Base-by-base conservation (phyloP, 2,888 invertebrate species). In the Cheilosia variabilis region DNA sequence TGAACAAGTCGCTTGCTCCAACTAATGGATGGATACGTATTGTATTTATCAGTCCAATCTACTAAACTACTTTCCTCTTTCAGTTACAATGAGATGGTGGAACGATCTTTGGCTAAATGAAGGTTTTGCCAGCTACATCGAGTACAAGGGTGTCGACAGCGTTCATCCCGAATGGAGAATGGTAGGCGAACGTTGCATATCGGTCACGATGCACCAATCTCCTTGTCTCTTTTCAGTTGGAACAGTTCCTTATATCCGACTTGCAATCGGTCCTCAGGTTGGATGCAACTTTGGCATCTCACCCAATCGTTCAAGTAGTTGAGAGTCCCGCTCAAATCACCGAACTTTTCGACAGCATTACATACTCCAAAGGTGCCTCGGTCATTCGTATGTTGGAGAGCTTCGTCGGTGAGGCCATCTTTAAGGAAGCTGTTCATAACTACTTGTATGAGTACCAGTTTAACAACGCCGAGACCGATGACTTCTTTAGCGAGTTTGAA, bases 41-140 rank as follows among this genome's bases (percentile, higher is more conserved):
- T 7, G 27, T 27, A 27, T 6, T 27, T 27, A 27, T 31, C 13
- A 22, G 9, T 31, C 31, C 2, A 31, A 9, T 31, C 9, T 1
- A 31, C 31, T 31, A 31, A 31, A 7, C 31, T 37, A 17, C 0
- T 24, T 45, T 55, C 6, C 45, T 1, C 89, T 93, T 93, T 81
- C 89, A 95, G 98, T 98, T 0, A 98, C 98, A 5, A 96, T 98
- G 96, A 94, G 95, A 88, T 98, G 98, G 98, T 97, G 97, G 97
- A 96, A 97, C 90, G 98, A 98, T 91, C 93, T 97, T 1, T 97
- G 98, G 98, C 93, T 98, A 24, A 98, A 98, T 90, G 97, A 97
- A 93, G 98, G 98, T 0, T 98, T 98, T 91, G 98, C 98, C 3
- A 95, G 96, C 1, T 98, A 96, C 91, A 96, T 98, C 93, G 95